Conservation (phyloP, 2,113 vertebrate genomes). For the Eulemur rufifrons region DNA sequence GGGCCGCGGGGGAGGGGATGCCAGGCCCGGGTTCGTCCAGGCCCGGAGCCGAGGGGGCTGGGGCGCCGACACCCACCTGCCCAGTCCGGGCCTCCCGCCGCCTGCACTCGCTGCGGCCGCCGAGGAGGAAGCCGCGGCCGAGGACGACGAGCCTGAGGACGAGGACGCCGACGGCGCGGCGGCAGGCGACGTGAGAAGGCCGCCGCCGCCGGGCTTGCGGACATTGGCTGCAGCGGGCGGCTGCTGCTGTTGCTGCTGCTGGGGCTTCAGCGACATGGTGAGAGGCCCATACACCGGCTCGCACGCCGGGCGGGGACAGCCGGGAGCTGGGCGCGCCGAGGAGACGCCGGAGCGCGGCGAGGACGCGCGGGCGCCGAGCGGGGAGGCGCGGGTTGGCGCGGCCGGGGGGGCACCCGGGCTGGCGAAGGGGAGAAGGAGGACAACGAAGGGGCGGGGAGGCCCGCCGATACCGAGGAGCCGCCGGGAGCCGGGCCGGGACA, state of each 20-base stretch:
- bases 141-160: slow-evolving; percentile 79
- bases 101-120: slow-evolving; percentile 82
- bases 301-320: slow-evolving; percentile 73
- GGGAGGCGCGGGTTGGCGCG: slow-evolving; percentile 48
- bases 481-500: slow-evolving; percentile 58
- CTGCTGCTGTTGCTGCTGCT: slow-evolving; percentile 75
- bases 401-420: slow-evolving; percentile 29
- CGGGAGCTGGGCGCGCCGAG: slow-evolving; percentile 61
- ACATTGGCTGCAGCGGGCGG: slow-evolving; percentile 78
- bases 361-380: slow-evolving; percentile 66
- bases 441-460: slow-evolving; percentile 70
- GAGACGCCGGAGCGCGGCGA: slow-evolving; percentile 64
- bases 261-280: slow-evolving; percentile 93
- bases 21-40: slow-evolving; percentile 61
- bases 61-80: slow-evolving; percentile 90
- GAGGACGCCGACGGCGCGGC: slow-evolving; percentile 83
- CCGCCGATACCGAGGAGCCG: slow-evolving; percentile 55
- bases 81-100: slow-evolving; percentile 90
- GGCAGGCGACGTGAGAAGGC: slow-evolving; percentile 80
- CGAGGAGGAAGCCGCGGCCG: slow-evolving; percentile 81
- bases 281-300: slow-evolving; percentile 90
- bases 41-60: slow-evolving; percentile 75
- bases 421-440: slow-evolving; percentile 61
- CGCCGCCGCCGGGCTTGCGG: slow-evolving; percentile 74
- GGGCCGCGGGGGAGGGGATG: slow-evolving; percentile 74